phyloP scores from a whole-genome alignment of 2,888 invertebrate genomes.

The Elmis aenea region DNA sequence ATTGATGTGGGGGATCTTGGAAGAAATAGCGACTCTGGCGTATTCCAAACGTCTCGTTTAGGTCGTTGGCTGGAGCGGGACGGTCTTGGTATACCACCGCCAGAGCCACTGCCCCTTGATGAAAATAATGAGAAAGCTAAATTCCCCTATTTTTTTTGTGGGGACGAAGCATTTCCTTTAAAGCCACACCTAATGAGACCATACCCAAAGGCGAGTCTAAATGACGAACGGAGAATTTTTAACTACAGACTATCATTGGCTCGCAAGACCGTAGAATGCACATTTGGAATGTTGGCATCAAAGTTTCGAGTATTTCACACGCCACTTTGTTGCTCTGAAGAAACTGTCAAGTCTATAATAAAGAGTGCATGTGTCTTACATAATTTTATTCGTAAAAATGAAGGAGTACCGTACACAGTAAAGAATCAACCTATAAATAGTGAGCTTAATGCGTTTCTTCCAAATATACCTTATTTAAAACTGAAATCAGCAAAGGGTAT shows the following conservation, averaged over 20 bases:
- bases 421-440: slow-evolving; percentile 1
- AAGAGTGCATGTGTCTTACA: slow-evolving; percentile 3
- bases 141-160: slow-evolving; percentile 3
- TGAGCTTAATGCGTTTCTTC: slow-evolving; percentile 1
- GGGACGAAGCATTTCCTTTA: slow-evolving; percentile 7
- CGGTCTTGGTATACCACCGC: slow-evolving; percentile 5
- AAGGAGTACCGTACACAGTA: background rate
- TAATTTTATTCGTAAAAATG: slow-evolving; percentile 2
- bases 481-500: slow-evolving; percentile 1
- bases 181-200: slow-evolving; percentile 2
- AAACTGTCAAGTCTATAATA: slow-evolving; percentile 2
- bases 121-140: background rate
- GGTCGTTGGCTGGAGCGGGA: slow-evolving; percentile 1
- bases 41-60: slow-evolving; percentile 14
- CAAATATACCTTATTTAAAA: too few species aligned
- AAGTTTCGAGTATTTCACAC: slow-evolving; percentile 1
- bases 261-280: slow-evolving; percentile 1
- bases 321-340: background rate
- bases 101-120: slow-evolving; percentile 2
- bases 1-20: slow-evolving; percentile 25
- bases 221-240: background rate
- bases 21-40: slow-evolving; percentile 25
- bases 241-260: background rate
- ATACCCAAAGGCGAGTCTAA: slow-evolving; percentile 1
- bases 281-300: slow-evolving; percentile 3